Evolutionary conservation across 1,140 invertebrate genomes (phyloP), one percentile per base, ranked within the genome.

Genomic region (Pantala flavescens): DNA sequence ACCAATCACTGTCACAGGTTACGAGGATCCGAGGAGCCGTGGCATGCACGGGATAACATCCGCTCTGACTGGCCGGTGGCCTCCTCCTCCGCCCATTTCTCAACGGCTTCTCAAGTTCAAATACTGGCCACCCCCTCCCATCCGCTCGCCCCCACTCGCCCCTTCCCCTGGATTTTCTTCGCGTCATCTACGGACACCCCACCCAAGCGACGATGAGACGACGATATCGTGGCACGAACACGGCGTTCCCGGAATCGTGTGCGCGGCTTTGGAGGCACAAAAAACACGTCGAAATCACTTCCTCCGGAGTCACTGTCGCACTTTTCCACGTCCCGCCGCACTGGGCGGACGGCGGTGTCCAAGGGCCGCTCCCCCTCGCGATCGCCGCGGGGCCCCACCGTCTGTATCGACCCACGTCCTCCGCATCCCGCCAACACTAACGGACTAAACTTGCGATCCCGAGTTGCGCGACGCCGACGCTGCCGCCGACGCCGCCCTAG

Each of bases 51-150:
- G 49, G n/a, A 63, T 63, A 63, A 63, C 14, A 63, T 63, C 49
- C 49, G 49, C 49, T 16, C 49, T 63, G n/a, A 63, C 49, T 63
- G 49, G 49, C 49, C 49, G 12, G 12, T 63, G 49, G 49, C n/a
- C 49, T 63, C 49, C 49, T 63, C 49, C 49, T 63, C 49, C 49
- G 49, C 49, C 49, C 49, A 63, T 63, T 63, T 63, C 49, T 63
- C 49, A 63, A 63, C 49, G 49, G 49, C 49, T 63, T 63, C 49
- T 63, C 49, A 63, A 63, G 49, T 63, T 63, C 49, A 63, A 63
- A 63, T 63, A 21, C 49, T 63, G 16, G 49, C 49, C 49, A 63
- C 49, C 49, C 49, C n/a, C 49, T 21, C 12, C 49, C 49, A 21
- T 21, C 49, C n/a, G 16, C 49, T 63, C 49, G 16, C 49, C n/a